These are phyloP conservation scores for Chromobotia macracanthus DNA, from an alignment of 2,797 vertebrate species.

Conservation along the genomic window DNA sequence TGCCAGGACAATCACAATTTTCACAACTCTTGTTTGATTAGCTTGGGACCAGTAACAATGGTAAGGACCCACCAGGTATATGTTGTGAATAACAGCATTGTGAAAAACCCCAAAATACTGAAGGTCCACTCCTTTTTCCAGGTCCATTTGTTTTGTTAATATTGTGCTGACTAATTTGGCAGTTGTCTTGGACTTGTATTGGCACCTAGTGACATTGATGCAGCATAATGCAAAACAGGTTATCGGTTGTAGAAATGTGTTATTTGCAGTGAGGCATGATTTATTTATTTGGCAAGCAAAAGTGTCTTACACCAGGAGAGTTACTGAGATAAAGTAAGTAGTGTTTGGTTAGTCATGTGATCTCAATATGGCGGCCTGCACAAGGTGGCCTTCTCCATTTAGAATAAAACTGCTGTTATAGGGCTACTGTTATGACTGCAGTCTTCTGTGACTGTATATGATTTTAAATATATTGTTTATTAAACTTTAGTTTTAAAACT, in stretches of 20 bases:
- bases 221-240: too few relatives aligned
- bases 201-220: too few relatives aligned
- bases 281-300: too few relatives aligned
- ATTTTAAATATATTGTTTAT: neutral
- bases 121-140: neutral
- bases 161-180: too few relatives aligned
- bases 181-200: too few relatives aligned
- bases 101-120: neutral
- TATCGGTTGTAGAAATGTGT: too few relatives aligned
- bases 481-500: neutral
- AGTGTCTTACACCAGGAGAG: neutral
- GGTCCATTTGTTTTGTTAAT: too few relatives aligned
- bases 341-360: neutral
- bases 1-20: constrained; percentile 12
- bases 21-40: constrained; percentile 31
- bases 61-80: constrained; percentile 18
- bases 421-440: neutral
- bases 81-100: constrained; percentile 6
- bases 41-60: constrained; percentile 26
- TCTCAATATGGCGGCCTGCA: neutral
- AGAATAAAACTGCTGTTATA: neutral
- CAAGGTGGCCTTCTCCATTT: neutral
- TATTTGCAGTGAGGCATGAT: too few relatives aligned
- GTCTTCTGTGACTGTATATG: neutral
- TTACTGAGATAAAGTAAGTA: neutral